These are phyloP conservation scores for Cantharis flavilabris DNA, from an alignment of 2,888 invertebrate species.

Conservation along the genomic window DNA sequence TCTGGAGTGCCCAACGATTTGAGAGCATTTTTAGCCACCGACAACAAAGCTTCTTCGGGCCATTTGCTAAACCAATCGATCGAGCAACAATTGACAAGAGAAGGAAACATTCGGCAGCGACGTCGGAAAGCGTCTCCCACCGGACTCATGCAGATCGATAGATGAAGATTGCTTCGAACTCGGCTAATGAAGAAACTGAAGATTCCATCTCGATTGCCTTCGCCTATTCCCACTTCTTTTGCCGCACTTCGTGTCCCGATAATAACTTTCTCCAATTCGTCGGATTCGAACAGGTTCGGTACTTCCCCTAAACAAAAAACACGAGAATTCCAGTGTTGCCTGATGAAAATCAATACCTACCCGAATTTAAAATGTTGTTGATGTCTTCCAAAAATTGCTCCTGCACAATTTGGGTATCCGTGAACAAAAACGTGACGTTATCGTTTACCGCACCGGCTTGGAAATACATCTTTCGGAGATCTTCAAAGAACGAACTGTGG, in stretches of 20 bases:
- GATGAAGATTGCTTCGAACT: constrained; percentile 81
- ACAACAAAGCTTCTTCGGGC: constrained; percentile 85
- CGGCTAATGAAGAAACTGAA: constrained; percentile 85
- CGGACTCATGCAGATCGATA: constrained; percentile 89
- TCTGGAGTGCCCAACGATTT: constrained; percentile 60
- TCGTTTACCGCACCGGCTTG: constrained; percentile 75
- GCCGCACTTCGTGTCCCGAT: constrained; percentile 75
- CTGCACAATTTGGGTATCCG: constrained; percentile 87
- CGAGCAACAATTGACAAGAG: constrained; percentile 90
- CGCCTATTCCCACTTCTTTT: constrained; percentile 67
- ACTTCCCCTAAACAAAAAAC: constrained; percentile 71
- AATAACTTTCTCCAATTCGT: constrained; percentile 83
- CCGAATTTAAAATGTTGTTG: constrained; percentile 89
- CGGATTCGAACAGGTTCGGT: constrained; percentile 87
- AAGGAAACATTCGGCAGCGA: constrained; percentile 92
- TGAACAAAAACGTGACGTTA: constrained; percentile 83
- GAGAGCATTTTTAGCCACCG: constrained; percentile 78
- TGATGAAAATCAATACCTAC: constrained; percentile 47
- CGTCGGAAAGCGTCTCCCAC: constrained; percentile 82
- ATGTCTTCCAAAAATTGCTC: constrained; percentile 92
- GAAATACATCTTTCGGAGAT: constrained; percentile 78
- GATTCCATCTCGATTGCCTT: constrained; percentile 75
- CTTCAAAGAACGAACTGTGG: constrained; percentile 81
- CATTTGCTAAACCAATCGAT: constrained; percentile 95
- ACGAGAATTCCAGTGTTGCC: neutral